phyloP scores from a whole-genome alignment of 2,113 vertebrate genomes.

The Morone saxatilis region DNA sequence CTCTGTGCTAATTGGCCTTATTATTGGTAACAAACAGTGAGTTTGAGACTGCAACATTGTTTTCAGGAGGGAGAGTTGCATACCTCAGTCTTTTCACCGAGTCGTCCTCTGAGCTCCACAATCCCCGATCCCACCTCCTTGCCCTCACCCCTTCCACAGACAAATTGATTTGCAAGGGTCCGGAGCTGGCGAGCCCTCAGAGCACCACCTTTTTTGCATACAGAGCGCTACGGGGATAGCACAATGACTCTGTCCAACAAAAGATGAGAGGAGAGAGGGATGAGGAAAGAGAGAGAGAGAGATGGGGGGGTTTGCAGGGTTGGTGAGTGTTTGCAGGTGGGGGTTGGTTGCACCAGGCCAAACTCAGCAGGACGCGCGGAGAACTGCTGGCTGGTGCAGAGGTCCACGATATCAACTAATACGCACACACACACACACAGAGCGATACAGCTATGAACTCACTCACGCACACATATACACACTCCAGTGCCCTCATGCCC shows the following conservation, averaged over 20 bases:
- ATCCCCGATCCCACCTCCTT: conserved; percentile 83
- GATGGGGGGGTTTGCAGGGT: background rate
- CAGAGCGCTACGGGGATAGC: conserved; percentile 88
- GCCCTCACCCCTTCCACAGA: conserved; percentile 86
- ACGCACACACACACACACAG: conserved; percentile 37
- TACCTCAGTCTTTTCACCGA: conserved; percentile 55
- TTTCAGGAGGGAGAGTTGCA: conserved; percentile 33
- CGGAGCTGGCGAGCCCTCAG: conserved; percentile 88
- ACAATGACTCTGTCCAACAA: conserved; percentile 88
- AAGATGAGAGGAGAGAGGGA: conserved; percentile 58
- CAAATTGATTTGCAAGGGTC: conserved; percentile 98
- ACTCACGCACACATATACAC: conserved; percentile 36
- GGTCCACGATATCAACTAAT: conserved; percentile 84
- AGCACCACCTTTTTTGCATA: conserved; percentile 88
- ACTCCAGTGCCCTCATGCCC: conserved; percentile 72
- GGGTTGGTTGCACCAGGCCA: conserved; percentile 70
- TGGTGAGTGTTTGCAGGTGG: conserved; percentile 38
- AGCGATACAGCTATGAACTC: background rate
- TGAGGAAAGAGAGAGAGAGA: conserved; percentile 25
- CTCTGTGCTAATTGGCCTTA: conserved; percentile 31
- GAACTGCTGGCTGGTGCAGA: conserved; percentile 90
- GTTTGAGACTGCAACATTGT: conserved; percentile 32
- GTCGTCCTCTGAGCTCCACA: conserved; percentile 19
- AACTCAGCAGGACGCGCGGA: conserved; percentile 91
- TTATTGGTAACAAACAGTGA: conserved; percentile 14